phyloP scores from a whole-genome alignment of 2,888 invertebrate species.

The Latrodectus elegans region DNA sequence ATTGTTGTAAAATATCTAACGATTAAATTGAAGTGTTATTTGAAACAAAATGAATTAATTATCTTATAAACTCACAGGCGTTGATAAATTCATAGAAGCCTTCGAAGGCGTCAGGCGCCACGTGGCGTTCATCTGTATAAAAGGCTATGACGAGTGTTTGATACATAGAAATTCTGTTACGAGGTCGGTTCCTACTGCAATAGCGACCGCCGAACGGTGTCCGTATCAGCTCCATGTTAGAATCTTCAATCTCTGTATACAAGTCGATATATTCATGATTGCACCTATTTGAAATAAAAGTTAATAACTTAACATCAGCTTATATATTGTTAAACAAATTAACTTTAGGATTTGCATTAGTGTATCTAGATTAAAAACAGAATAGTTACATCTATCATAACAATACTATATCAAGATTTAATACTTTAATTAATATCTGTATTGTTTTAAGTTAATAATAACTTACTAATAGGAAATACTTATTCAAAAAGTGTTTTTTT shows the following conservation, averaged over 20 bases:
- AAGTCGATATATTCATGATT: conserved; percentile 98
- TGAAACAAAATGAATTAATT: too few species aligned
- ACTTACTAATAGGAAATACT: too few species aligned
- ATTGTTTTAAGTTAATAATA: too few species aligned
- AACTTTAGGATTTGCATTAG: too few species aligned
- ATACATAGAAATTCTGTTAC: conserved; percentile 91
- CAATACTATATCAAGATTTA: too few species aligned
- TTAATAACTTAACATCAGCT: neutral
- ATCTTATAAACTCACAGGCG: conserved; percentile 83
- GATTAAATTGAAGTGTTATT: too few species aligned
- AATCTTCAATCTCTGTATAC: conserved; percentile 89
- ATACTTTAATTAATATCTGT: too few species aligned
- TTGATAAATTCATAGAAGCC: conserved; percentile 94
- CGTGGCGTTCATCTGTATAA: conserved; percentile 91
- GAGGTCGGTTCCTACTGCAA: conserved; percentile 92
- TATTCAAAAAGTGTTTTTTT: too few species aligned
- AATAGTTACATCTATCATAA: too few species aligned
- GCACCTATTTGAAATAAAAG: conserved; percentile 81
- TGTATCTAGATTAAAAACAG: too few species aligned
- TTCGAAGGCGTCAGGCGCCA: conserved; percentile 86
- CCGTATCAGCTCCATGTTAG: conserved; percentile 90
- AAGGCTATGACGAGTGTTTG: conserved; percentile 94
- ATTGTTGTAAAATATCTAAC: too few species aligned
- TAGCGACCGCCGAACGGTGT: conserved; percentile 96
- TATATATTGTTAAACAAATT: neutral